Percentiles rank a stretch among this genome's conserved stretches.
phyloP scores from a whole-genome alignment of 2,888 invertebrate species.

The Drosophila setosimentum region DNA sequence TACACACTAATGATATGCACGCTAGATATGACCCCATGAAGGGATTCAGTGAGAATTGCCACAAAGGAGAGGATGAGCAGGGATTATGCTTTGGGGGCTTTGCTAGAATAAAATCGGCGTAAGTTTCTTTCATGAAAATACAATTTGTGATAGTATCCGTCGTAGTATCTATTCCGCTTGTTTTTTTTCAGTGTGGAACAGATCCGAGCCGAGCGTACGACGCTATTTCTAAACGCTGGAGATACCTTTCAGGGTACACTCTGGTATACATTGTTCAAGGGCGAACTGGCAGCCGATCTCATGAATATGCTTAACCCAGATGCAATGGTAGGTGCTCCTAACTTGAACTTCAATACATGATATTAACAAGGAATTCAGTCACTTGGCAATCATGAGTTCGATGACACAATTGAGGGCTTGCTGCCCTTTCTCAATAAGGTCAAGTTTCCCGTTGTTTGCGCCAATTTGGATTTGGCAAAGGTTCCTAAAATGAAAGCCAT shows the following conservation, averaged over 20 bases:
- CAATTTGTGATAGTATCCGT: background rate
- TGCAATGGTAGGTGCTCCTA: constrained; percentile 89
- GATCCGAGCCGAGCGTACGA: constrained; percentile 18
- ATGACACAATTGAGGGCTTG: constrained; percentile 12
- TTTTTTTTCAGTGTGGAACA: constrained; percentile 25
- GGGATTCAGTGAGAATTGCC: constrained; percentile 87
- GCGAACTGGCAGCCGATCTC: constrained; percentile 90
- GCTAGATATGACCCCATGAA: constrained; percentile 91
- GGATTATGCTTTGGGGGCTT: constrained; percentile 93
- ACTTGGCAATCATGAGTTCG: constrained; percentile 1
- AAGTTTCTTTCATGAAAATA: constrained; percentile 25
- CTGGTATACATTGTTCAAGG: constrained; percentile 93
- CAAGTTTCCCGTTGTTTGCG: constrained; percentile 86
- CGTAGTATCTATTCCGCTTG: background rate
- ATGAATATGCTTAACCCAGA: constrained; percentile 91
- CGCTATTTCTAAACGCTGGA: constrained; percentile 92
- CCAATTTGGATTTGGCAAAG: constrained; percentile 88
- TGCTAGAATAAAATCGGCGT: constrained; percentile 87
- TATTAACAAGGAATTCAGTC: background rate
- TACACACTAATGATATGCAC: constrained; percentile 96
- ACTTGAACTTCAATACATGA: background rate
- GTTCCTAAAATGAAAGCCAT: constrained; percentile 77
- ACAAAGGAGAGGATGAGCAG: constrained; percentile 85
- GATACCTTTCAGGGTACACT: constrained; percentile 94
- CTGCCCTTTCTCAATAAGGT: background rate